Base-by-base conservation (phyloP, 2,888 invertebrate species). In the Sturmia bella region DNA sequence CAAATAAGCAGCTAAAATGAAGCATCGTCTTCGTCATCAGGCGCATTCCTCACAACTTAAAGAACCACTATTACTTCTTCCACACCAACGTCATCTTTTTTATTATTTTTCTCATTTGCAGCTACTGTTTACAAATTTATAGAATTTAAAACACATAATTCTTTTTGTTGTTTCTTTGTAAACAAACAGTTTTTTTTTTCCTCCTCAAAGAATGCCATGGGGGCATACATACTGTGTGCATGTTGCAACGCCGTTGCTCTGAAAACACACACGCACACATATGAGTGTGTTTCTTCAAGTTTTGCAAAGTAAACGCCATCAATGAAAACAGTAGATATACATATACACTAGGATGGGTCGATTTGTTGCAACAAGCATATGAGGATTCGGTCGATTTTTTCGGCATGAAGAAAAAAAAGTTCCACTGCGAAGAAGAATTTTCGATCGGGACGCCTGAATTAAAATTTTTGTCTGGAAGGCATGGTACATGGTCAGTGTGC, bases 111-210 rank as follows among this genome's bases (percentile, higher is more conserved):
- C 27, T 72, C 17, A 72, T 57, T 39, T 12, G 64, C 43, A 66
- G 78, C 72, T 72, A 57, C 78, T 78, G 78, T 72, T 72, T 78
- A 78, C 57, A 78, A 50, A 72, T 72, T 78, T 64, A 66, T 72
- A 78, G 50, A 66, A 70, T 70, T 63, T 64, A 41, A 17, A 39
- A 69, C 32, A 32, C 32, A 32, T 32, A 32, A 32, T 69, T 57
- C 27, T 45, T 45, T 41, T 61, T 19, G 13, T 61, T 13, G 7
- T 24, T 50, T 59, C 15, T 66, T 37, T 19, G 17, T 21, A 63
- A 15, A 63, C 21, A 52, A 72, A 72, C 15, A 72, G 54, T 56
- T 64, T 48, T 32, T 12, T 17, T 13, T 70, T 50, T 15, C 50
- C n/a, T 57, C 21, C 48, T 50, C 52, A 7, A 59, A 52, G 57